Percentiles rank a stretch among this genome's conserved stretches.
Conservation (phyloP, 2,797 vertebrate species). For the Lithobates sylvaticus region DNA sequence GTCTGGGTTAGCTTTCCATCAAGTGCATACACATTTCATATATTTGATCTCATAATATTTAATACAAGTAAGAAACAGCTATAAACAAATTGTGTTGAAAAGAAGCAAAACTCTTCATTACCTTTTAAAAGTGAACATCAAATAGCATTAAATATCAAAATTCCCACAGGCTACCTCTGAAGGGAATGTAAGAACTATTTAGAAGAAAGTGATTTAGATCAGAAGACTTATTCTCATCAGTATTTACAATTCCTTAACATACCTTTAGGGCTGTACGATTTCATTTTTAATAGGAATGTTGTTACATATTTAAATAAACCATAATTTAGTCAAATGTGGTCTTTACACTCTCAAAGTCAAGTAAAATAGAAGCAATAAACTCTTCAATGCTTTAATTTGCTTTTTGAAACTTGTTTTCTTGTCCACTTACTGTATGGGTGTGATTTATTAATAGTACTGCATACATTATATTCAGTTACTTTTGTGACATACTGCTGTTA, state of each 20-base stretch:
- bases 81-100: conserved; percentile 40
- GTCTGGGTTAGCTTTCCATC: background rate
- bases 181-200: conserved; percentile 27
- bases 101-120: conserved; percentile 20
- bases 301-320: background rate
- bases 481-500: background rate
- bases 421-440: background rate
- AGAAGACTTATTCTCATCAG: conserved; percentile 26
- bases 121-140: conserved; percentile 29
- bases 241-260: conserved; percentile 41
- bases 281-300: conserved; percentile 14
- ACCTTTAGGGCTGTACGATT: conserved; percentile 9
- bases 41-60: conserved; percentile 8
- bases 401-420: background rate
- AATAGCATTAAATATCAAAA: conserved; percentile 46
- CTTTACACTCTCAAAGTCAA: background rate
- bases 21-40: conserved; percentile 11
- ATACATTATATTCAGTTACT: background rate
- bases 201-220: conserved; percentile 44
- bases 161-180: conserved; percentile 43
- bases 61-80: conserved; percentile 8
- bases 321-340: background rate
- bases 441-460: background rate
- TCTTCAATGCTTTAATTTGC: background rate
- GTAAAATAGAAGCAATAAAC: background rate